phyloP scores from a whole-genome alignment of 2,113 vertebrate genomes.

The Illadopsis cleaveri region DNA sequence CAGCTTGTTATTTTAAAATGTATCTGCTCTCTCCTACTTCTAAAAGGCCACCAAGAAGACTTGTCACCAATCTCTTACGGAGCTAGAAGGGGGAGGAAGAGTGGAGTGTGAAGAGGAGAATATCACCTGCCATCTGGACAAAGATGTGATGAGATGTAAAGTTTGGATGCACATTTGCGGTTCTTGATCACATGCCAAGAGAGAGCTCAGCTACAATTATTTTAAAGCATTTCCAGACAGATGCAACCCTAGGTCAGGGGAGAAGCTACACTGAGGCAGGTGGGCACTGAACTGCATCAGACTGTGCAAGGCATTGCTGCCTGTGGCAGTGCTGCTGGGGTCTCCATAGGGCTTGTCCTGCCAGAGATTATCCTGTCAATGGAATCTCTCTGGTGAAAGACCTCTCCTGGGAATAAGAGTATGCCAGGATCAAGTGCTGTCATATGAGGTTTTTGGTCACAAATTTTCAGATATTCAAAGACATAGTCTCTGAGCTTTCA shows the following conservation, averaged over 20 bases:
- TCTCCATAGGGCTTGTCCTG: neutral
- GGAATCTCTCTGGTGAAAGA: neutral
- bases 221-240: conserved; percentile 18
- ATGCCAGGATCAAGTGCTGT: neutral
- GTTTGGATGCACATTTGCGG: conserved; percentile 41
- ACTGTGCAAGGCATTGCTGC: neutral
- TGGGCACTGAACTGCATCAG: neutral
- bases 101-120: conserved; percentile 61
- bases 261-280: neutral
- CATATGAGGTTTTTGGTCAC: neutral
- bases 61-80: conserved; percentile 38
- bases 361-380: neutral
- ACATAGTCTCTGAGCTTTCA: neutral
- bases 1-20: conserved; percentile 61
- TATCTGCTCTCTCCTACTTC: conserved; percentile 50
- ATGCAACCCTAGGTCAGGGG: neutral
- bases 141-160: conserved; percentile 52
- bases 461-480: neutral
- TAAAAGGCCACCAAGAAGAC: conserved; percentile 52
- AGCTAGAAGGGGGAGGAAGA: conserved; percentile 60
- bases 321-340: neutral
- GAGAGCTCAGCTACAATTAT: conserved; percentile 26
- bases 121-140: conserved; percentile 70
- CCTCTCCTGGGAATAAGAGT: neutral
- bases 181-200: conserved; percentile 25